phyloP scores from a whole-genome alignment of 2,888 invertebrate genomes.

The Tetranychus truncatus region DNA sequence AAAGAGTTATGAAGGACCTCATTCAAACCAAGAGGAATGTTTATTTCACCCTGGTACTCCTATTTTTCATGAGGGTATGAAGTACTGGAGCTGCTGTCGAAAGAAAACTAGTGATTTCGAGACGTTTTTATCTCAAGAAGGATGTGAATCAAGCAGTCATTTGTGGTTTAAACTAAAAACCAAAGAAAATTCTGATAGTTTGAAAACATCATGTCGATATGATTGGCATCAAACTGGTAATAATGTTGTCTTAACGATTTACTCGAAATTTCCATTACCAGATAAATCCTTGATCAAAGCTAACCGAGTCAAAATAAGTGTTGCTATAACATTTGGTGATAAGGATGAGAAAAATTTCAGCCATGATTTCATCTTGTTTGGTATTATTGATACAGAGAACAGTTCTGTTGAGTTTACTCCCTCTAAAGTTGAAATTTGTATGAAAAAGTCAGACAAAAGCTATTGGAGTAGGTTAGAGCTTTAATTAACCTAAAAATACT shows the following conservation, averaged over 20 bases:
- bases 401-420: slow-evolving; percentile 3
- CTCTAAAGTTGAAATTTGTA: slow-evolving; percentile 12
- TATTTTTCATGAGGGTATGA: slow-evolving; percentile 82
- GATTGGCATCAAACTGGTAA: slow-evolving; percentile 89
- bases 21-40: slow-evolving; percentile 47
- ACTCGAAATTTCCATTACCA: slow-evolving; percentile 74
- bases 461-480: slow-evolving; percentile 14
- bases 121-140: slow-evolving; percentile 71
- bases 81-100: slow-evolving; percentile 97
- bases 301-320: slow-evolving; percentile 60
- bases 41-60: slow-evolving; percentile 64
- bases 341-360: slow-evolving; percentile 50
- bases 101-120: slow-evolving; percentile 82
- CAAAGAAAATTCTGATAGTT: not conserved
- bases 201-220: slow-evolving; percentile 46
- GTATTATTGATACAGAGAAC: slow-evolving; percentile 41
- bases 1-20: slow-evolving; percentile 45
- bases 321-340: slow-evolving; percentile 55
- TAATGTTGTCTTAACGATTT: slow-evolving; percentile 65
- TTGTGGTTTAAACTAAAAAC: slow-evolving; percentile 11
- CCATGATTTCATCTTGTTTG: slow-evolving; percentile 57
- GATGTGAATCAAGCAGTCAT: slow-evolving; percentile 42
- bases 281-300: slow-evolving; percentile 52
- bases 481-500: no score
- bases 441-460: slow-evolving; percentile 22